phyloP scores from a whole-genome alignment of 2,113 vertebrate genomes.

The Pogonocichla stellata region DNA sequence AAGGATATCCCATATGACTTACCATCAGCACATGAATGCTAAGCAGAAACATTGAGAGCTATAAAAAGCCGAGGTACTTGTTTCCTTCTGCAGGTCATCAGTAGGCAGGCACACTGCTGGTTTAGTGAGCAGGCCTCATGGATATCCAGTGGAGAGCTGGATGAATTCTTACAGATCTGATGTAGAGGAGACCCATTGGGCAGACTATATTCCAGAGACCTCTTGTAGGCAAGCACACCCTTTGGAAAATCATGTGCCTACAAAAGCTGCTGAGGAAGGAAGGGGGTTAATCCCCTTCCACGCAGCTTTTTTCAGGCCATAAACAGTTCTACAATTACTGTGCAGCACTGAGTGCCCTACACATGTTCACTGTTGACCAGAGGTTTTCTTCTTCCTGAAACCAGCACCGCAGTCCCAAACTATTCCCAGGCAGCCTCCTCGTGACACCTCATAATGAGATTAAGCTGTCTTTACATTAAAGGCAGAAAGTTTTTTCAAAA shows the following conservation, averaged over 20 bases:
- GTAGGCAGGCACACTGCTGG: background rate
- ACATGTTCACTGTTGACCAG: background rate
- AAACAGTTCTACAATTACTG: background rate
- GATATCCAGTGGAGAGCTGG: background rate
- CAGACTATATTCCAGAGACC: background rate
- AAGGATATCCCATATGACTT: slow-evolving; percentile 3
- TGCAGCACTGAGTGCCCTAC: background rate
- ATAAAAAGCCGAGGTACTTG: background rate
- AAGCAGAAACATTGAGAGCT: background rate
- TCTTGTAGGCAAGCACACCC: background rate
- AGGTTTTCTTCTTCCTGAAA: background rate
- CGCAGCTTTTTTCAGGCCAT: background rate
- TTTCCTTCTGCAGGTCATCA: background rate
- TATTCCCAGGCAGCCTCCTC: background rate
- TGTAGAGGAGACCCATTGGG: background rate
- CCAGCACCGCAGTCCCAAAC: background rate
- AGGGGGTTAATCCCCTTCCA: background rate
- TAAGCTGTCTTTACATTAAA: background rate
- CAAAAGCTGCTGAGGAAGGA: background rate
- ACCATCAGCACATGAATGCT: background rate
- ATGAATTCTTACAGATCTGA: background rate
- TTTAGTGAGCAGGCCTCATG: background rate
- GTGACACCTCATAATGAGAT: background rate
- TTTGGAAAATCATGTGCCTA: background rate
- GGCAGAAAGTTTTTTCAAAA: background rate